These are phyloP conservation scores for Zoanthus sociatus DNA, from an alignment of 92 coral and sea anemone genomes.

Conservation along the genomic window DNA sequence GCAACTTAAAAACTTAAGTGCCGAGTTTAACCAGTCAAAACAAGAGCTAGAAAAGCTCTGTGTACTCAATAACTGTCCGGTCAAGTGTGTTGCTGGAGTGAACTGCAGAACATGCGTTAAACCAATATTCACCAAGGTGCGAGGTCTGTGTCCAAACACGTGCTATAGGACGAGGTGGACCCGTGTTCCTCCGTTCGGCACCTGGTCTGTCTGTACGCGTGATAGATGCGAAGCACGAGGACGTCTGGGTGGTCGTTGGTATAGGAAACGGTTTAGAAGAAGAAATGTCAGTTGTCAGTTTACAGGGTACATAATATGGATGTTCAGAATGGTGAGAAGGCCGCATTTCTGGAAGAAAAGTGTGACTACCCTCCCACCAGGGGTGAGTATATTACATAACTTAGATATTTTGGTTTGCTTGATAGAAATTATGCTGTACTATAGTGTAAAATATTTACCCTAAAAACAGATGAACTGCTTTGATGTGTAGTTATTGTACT, in stretches of 20 bases:
- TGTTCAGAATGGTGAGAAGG: background rate
- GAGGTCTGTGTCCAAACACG: slow-evolving; percentile 67
- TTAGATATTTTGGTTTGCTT: background rate
- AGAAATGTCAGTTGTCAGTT: slow-evolving; percentile 21
- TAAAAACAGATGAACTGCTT: too few relatives aligned
- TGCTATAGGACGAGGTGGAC: slow-evolving; percentile 54
- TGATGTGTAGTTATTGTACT: too few relatives aligned
- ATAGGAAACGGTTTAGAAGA: slow-evolving; percentile 1
- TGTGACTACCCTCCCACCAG: background rate
- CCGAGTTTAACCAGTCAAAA: slow-evolving; percentile 61
- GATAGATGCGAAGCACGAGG: slow-evolving; percentile 34
- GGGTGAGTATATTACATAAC: background rate
- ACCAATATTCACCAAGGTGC: slow-evolving; percentile 63
- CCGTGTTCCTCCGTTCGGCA: slow-evolving; percentile 48
- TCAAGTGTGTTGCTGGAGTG: slow-evolving; percentile 74
- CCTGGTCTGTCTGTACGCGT: slow-evolving; percentile 50
- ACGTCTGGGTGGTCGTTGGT: slow-evolving; percentile 8
- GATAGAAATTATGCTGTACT: too few relatives aligned
- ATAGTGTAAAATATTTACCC: too few relatives aligned
- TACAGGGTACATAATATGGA: slow-evolving; percentile 15
- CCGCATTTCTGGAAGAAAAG: background rate
- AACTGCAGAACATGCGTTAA: slow-evolving; percentile 67
- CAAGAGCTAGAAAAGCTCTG: slow-evolving; percentile 63
- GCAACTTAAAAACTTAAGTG: slow-evolving; percentile 34
- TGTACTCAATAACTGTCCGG: slow-evolving; percentile 58